Evolutionary conservation across 2,797 vertebrate species (phyloP), one percentile per base, ranked within the genome.

Genomic region (Labroides dimidiatus): DNA sequence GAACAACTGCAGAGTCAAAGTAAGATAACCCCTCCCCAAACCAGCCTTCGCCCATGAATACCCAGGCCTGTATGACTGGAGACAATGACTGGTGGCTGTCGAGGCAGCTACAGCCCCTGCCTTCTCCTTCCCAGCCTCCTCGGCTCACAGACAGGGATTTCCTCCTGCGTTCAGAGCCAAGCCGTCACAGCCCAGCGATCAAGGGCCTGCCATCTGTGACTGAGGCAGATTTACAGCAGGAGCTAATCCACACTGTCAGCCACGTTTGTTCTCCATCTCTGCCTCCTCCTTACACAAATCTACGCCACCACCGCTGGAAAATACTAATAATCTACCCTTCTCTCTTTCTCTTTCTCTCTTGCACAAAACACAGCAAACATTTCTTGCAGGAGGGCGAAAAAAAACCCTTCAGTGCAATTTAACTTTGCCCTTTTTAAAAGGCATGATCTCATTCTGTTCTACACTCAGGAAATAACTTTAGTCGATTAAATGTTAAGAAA

Each of bases 121-220:
- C 75, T 68, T 83, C 87, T 85, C 75, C 87, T 85, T 85, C 82
- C 76, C 82, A 84, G 87, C 75, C 72, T 88, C 75, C 84, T 49
- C 48, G 75, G 53, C 84, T 87, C 86, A 87, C 84, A 93, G 89
- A 94, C 90, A 91, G 90, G 91, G 93, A 92, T 94, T 94, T 94
- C 90, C 91, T 93, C 82, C 88, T 88, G 86, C 68, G 79, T 84
- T 81, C 87, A 85, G 90, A 94, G 91, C 88, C 92, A 93, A 92
- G 89, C 88, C 87, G 91, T 93, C 92, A 94, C 91, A 94, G 91
- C 85, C 90, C 86, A 91, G 75, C 75, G 90, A 93, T 94, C 90
- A 92, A 91, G 88, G 88, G 82, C 76, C 87, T 92, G 92, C 92
- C 92, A 93, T 92, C 92, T 94, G 91, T 88, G 91, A 91, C 91